Percentiles rank a stretch among this genome's conserved stretches.
Evolutionary conservation across 2,888 invertebrate species (phyloP).

Genomic region (Troides aeacus): DNA sequence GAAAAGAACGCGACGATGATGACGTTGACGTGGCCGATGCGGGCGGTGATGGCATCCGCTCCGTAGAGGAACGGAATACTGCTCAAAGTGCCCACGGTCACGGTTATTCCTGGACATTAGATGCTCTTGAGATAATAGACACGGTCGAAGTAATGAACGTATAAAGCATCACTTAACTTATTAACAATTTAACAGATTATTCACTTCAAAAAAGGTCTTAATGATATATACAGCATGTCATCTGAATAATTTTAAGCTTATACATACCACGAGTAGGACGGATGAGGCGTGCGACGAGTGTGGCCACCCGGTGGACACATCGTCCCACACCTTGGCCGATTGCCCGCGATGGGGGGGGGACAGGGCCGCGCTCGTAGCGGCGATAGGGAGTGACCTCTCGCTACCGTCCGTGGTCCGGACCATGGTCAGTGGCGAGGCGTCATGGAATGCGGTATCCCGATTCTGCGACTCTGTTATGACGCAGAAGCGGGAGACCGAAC

Average conservation of each 20-base stretch:
- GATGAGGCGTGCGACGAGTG: no score
- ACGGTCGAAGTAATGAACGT: constrained; percentile 29
- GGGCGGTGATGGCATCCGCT: constrained; percentile 89
- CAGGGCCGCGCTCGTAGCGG: no score
- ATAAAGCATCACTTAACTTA: constrained; percentile 25
- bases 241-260: neutral
- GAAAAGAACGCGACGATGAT: constrained; percentile 92
- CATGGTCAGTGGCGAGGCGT: no score
- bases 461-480: no score
- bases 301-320: no score
- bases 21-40: constrained; percentile 90
- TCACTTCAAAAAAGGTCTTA: neutral
- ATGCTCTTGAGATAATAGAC: constrained; percentile 33
- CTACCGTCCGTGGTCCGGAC: no score
- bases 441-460: no score
- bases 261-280: constrained; percentile 85
- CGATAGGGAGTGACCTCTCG: no score
- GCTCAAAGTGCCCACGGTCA: constrained; percentile 90
- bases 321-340: no score
- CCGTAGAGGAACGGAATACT: constrained; percentile 92
- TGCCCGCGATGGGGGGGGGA: no score
- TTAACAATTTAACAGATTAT: constrained; percentile 2
- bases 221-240: neutral
- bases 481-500: no score
- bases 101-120: constrained; percentile 84